Evolutionary conservation across 2,113 vertebrate species (phyloP), one percentile per base, ranked within the genome.

Genomic region (Sorex fumeus): DNA sequence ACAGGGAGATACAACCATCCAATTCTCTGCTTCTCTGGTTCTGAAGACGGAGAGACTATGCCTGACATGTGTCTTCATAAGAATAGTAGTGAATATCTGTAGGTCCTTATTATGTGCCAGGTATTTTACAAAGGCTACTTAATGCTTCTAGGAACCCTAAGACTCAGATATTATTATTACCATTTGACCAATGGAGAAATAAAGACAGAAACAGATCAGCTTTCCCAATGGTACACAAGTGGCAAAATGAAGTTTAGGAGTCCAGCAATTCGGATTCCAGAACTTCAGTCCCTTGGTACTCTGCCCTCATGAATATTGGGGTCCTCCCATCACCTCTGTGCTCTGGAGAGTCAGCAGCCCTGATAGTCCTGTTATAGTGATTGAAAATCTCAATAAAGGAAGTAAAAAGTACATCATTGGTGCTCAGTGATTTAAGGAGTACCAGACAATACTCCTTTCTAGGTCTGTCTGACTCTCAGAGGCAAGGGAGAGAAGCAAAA

Each of bases 101-200:
- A 62, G 13, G n/a, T 40, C 34, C 15, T 62, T 80, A 45, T 87
- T 80, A 66, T 13, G 69, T 10, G 72, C 36, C 21, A 45, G 36
- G 19, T 50, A 57, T 11, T 45, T 60, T 18, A 32, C 43, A 86
- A 84, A 84, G 47, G 4, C 72, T 82, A 85, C n/a, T 70, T 43
- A 96, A 66, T 18, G 6, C 30, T 40, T 72, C 62, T 4, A 67
- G 62, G 2, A 45, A 72, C 34, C 19, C 27, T 64, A 66, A 88
- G 70, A 77, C 28, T 34, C 64, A 72, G 70, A n/a, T 76, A 60
- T n/a, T 62, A 71, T 27, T 40, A 27, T 77, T 76, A 88, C 4
- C 16, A 72, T 89, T 92, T 91, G 76, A 76, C 28, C 77, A 30
- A 69, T 34, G 16, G 36, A 80, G 40, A 79, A 71, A 45, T 3